A percentile compares a stretch with the other conserved stretches of the same genome.
Evolutionary conservation across 1,140 invertebrate genomes (phyloP).

Genomic region (Teleopsis dalmanni): DNA sequence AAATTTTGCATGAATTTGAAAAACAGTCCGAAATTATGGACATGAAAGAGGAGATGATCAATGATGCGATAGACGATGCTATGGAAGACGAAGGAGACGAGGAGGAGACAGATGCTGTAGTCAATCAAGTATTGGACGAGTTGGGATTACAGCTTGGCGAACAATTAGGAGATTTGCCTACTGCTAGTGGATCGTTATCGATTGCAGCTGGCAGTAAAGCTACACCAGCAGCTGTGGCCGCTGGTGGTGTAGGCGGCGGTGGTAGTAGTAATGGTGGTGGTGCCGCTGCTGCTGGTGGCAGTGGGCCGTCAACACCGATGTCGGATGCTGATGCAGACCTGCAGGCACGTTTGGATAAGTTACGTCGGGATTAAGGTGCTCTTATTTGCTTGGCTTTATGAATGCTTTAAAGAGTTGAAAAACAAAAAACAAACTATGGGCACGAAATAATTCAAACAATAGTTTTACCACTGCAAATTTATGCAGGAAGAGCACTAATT

Average conservation of each 20-base stretch:
- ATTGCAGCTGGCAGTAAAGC: conserved; percentile 39
- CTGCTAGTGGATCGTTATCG: conserved; percentile 35
- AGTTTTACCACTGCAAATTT: too few species aligned
- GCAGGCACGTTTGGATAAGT: conserved; percentile 88
- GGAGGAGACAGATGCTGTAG: conserved; percentile 92
- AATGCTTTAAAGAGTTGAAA: too few species aligned
- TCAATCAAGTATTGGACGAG: conserved; percentile 92
- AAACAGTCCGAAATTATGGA: conserved; percentile 99
- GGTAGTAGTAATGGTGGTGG: conserved; percentile 50
- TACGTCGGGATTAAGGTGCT: conserved; percentile 67
- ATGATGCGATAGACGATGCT: conserved; percentile 98
- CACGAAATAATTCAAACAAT: too few species aligned
- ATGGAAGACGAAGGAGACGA: conserved; percentile 98
- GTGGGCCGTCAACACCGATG: conserved; percentile 51
- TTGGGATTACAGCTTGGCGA: conserved; percentile 90
- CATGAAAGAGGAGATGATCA: conserved; percentile 99
- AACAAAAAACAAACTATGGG: too few species aligned
- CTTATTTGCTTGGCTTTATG: not conserved
- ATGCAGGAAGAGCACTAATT: too few species aligned
- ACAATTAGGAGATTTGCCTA: conserved; percentile 79
- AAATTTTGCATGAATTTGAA: conserved; percentile 98
- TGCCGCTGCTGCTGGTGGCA: conserved; percentile 45
- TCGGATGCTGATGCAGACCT: conserved; percentile 90
- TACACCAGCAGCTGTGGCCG: conserved; percentile 46
- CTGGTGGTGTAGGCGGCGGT: conserved; percentile 49